Evolutionary conservation across 2,797 vertebrate genomes (phyloP).

Genomic region (Crypturellus tataupa): DNA sequence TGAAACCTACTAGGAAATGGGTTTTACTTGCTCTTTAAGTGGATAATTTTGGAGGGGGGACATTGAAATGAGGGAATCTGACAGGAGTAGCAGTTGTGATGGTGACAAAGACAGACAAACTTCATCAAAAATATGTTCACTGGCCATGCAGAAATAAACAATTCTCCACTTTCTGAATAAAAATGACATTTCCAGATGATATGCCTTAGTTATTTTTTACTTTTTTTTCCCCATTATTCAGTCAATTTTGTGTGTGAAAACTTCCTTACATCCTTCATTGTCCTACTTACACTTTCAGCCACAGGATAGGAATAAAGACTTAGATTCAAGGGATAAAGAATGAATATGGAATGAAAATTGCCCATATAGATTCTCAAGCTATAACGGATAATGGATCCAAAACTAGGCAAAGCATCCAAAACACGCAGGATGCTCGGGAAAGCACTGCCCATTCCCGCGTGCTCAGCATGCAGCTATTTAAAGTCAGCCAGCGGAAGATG

Average conservation of each 20-base stretch:
- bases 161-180: background rate
- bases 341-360: background rate
- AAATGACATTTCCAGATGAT: background rate
- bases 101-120: background rate
- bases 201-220: background rate
- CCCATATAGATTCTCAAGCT: background rate
- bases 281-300: background rate
- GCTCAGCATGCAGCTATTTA: background rate
- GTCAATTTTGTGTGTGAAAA: background rate
- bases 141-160: background rate
- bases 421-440: background rate
- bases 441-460: background rate
- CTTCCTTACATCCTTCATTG: background rate
- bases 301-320: background rate
- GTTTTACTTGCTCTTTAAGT: constrained; percentile 43
- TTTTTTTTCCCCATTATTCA: background rate
- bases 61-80: constrained; percentile 23
- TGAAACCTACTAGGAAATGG: constrained; percentile 34
- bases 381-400: background rate
- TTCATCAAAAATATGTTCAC: background rate
- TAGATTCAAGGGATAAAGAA: background rate
- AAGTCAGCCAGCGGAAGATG: background rate
- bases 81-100: background rate
- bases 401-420: background rate
- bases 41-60: background rate